These are phyloP conservation scores for Parauchenoglanis ngamensis DNA, from an alignment of 2,797 vertebrate genomes.

Conservation along the genomic window DNA sequence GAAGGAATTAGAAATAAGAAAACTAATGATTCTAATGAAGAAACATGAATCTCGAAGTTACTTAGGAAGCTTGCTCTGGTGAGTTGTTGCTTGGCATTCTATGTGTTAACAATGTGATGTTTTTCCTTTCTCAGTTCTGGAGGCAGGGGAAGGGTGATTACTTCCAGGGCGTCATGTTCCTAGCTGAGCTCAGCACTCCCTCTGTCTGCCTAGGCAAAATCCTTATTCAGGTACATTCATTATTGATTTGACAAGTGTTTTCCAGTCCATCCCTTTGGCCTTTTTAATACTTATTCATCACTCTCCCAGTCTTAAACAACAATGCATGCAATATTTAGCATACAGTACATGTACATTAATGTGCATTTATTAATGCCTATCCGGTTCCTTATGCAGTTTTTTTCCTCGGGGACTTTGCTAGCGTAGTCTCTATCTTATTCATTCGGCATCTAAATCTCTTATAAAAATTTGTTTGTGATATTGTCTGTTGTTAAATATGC, in stretches of 20 bases:
- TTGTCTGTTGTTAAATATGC: background rate
- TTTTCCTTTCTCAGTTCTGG: slow-evolving; percentile 77
- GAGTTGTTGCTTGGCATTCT: background rate
- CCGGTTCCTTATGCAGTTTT: background rate
- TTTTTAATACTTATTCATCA: slow-evolving; percentile 21
- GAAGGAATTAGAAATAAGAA: background rate
- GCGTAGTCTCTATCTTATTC: background rate
- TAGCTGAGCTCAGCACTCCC: slow-evolving; percentile 95
- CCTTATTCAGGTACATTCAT: slow-evolving; percentile 85
- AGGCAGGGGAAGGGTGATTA: slow-evolving; percentile 91
- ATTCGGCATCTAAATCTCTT: background rate
- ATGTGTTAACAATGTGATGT: background rate
- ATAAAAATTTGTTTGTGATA: background rate
- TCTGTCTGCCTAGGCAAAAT: slow-evolving; percentile 95
- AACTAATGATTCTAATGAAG: background rate
- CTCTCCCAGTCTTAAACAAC: slow-evolving; percentile 11
- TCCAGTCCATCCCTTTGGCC: slow-evolving; percentile 12
- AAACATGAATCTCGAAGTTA: background rate
- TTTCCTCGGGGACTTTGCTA: background rate
- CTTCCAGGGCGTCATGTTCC: slow-evolving; percentile 91
- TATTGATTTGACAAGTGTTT: slow-evolving; percentile 40
- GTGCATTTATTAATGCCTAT: background rate
- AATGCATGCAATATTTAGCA: slow-evolving; percentile 41
- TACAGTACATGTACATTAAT: slow-evolving; percentile 28
- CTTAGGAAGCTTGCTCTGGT: background rate